Percentiles rank a stretch among this genome's conserved stretches.
Evolutionary conservation across 1,140 invertebrate species (phyloP).

Genomic region (Leptinotarsa defecta): DNA sequence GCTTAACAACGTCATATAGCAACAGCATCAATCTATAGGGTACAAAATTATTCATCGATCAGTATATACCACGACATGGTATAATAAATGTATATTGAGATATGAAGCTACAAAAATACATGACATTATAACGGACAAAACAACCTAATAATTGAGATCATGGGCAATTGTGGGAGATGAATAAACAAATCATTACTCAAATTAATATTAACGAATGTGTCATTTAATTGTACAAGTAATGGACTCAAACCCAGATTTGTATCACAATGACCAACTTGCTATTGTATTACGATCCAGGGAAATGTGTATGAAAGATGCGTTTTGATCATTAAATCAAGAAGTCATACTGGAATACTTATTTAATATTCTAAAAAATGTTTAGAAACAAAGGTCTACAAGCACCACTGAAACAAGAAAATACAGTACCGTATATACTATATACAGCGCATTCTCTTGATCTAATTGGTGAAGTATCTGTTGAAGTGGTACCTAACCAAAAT

Average conservation of each 20-base stretch:
- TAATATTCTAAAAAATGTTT: slow-evolving; percentile 25
- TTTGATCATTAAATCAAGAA: slow-evolving; percentile 23
- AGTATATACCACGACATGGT: no score
- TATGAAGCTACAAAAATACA: no score
- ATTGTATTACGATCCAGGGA: not conserved
- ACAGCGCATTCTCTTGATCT: not conserved
- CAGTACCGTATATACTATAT: no score
- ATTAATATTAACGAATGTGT: not conserved
- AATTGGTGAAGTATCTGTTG: not conserved
- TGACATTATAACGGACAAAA: not conserved
- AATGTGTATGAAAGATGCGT: slow-evolving; percentile 27
- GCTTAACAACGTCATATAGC: no score
- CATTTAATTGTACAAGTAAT: not conserved
- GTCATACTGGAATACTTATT: slow-evolving; percentile 18
- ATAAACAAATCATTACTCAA: not conserved
- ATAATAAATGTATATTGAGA: no score
- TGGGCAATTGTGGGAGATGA: not conserved
- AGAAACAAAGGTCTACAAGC: not conserved
- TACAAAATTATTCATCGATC: no score
- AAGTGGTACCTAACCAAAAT: not conserved
- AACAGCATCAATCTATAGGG: no score
- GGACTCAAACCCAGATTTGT: not conserved
- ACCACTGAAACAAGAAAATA: slow-evolving; percentile 2
- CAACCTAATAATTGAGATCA: not conserved
- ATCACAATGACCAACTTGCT: not conserved